These are phyloP conservation scores for Thecocarcelia acutangulata DNA, from an alignment of 2,888 invertebrate genomes.

Conservation along the genomic window DNA sequence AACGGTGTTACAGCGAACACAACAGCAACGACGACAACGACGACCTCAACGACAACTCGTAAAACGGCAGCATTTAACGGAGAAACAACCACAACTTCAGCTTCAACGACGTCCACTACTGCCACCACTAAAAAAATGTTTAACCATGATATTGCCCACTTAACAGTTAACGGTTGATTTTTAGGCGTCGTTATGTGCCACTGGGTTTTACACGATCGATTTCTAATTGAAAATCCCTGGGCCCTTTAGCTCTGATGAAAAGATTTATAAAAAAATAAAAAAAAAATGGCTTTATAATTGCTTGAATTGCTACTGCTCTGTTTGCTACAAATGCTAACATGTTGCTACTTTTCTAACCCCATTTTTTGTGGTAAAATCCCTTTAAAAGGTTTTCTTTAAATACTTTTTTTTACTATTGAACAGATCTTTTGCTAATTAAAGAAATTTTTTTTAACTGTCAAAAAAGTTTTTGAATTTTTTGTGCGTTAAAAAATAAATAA, in stretches of 20 bases:
- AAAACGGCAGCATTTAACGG: slow-evolving; percentile 44
- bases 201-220: background rate
- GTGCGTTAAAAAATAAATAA: slow-evolving; percentile 47
- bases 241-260: slow-evolving; percentile 12
- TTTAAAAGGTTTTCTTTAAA: background rate
- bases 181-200: background rate
- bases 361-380: slow-evolving; percentile 61
- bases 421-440: slow-evolving; percentile 73
- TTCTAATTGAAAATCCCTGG: background rate
- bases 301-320: slow-evolving; percentile 52
- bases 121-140: slow-evolving; percentile 29
- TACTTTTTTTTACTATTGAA: slow-evolving; percentile 72
- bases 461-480: slow-evolving; percentile 72
- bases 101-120: slow-evolving; percentile 24
- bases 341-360: slow-evolving; percentile 71
- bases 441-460: slow-evolving; percentile 6
- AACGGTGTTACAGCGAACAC: slow-evolving; percentile 74
- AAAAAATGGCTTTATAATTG: slow-evolving; percentile 28
- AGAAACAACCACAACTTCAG: slow-evolving; percentile 52
- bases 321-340: slow-evolving; percentile 72
- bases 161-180: background rate
- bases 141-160: slow-evolving; percentile 2
- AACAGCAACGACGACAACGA: slow-evolving; percentile 41
- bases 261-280: background rate
- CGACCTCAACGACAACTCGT: slow-evolving; percentile 46